phyloP scores from a whole-genome alignment of 2,888 invertebrate genomes.

The Galerucella calmariensis region DNA sequence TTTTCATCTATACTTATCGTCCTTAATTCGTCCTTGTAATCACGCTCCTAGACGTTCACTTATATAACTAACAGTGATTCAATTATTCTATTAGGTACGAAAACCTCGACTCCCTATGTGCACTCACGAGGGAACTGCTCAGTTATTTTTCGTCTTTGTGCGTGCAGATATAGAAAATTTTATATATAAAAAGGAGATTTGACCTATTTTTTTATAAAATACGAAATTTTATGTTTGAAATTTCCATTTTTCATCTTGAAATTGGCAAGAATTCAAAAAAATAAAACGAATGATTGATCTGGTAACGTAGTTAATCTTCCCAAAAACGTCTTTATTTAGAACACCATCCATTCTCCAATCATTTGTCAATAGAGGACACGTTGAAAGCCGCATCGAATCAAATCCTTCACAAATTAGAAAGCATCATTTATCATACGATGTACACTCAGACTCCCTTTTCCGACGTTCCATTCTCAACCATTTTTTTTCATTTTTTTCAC shows the following conservation, averaged over 20 bases:
- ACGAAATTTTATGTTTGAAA: too few relatives aligned
- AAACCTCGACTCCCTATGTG: conserved; percentile 2
- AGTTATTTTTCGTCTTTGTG: not conserved
- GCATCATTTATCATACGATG: conserved; percentile 27
- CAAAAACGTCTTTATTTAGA: conserved; percentile 30
- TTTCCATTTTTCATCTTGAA: not conserved
- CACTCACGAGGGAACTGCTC: not conserved
- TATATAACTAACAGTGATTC: conserved; percentile 45
- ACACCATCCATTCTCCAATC: conserved; percentile 30
- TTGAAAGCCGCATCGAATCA: conserved; percentile 30
- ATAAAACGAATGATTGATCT: conserved; percentile 19
- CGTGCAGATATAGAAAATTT: not conserved
- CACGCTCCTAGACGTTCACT: conserved; percentile 45
- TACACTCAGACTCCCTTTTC: not conserved
- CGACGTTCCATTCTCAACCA: not conserved
- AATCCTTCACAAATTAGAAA: conserved; percentile 32
- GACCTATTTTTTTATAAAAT: not conserved
- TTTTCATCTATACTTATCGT: not conserved
- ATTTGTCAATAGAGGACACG: conserved; percentile 33
- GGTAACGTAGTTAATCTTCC: conserved; percentile 27
- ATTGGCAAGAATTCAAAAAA: conserved; percentile 1
- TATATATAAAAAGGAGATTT: too few relatives aligned
- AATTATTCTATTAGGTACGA: conserved; percentile 45
- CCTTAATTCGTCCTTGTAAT: conserved; percentile 38
- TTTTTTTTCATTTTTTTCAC: not conserved